These are phyloP conservation scores for Eumacrocentrus americanus DNA, from an alignment of 2,888 invertebrate genomes.

Conservation along the genomic window DNA sequence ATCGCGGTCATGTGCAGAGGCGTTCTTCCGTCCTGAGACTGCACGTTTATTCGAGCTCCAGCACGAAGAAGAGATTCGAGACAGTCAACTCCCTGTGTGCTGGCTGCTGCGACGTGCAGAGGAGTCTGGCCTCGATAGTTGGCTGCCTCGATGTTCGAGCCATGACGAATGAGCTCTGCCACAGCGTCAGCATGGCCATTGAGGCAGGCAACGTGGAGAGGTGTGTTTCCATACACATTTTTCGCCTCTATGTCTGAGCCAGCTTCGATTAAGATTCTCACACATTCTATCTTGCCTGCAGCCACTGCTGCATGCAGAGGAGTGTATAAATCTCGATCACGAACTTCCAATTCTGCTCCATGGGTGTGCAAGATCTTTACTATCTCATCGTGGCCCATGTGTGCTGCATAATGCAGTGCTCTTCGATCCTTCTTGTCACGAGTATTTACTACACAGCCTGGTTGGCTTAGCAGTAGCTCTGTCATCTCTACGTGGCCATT, in stretches of 20 bases:
- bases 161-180: constrained; percentile 63
- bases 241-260: constrained; percentile 67
- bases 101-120: constrained; percentile 68
- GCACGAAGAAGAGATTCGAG: constrained; percentile 65
- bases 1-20: constrained; percentile 73
- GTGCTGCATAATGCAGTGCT: constrained; percentile 70
- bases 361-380: constrained; percentile 60
- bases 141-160: constrained; percentile 63
- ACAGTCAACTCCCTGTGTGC: constrained; percentile 68
- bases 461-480: constrained; percentile 63
- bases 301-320: constrained; percentile 70
- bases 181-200: constrained; percentile 67
- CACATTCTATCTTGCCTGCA: constrained; percentile 63
- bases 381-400: constrained; percentile 65
- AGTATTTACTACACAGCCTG: constrained; percentile 67
- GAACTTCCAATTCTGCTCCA: constrained; percentile 63
- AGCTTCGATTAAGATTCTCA: constrained; percentile 61
- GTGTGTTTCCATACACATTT: constrained; percentile 68
- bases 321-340: constrained; percentile 63
- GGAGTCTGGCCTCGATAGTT: constrained; percentile 69
- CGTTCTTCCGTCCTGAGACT: constrained; percentile 67
- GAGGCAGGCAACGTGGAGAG: constrained; percentile 68
- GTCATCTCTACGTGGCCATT: constrained; percentile 68
- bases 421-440: constrained; percentile 69
- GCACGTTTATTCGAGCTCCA: constrained; percentile 65